These are phyloP conservation scores for Cydia fagiglandana DNA, from an alignment of 1,140 invertebrate species.

Conservation along the genomic window DNA sequence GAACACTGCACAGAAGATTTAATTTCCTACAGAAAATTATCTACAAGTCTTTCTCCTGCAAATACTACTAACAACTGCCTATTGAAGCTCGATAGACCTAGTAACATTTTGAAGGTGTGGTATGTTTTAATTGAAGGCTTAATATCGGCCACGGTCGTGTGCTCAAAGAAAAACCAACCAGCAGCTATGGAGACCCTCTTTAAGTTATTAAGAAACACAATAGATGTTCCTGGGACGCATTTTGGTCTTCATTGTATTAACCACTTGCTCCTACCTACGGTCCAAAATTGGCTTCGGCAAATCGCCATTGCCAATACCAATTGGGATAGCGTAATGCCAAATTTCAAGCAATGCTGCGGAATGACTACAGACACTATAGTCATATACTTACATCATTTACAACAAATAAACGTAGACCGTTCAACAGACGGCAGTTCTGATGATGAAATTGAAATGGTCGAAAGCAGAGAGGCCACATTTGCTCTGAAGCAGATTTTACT, in stretches of 20 bases:
- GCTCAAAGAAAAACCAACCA: constrained; percentile 91
- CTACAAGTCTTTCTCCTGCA: constrained; percentile 80
- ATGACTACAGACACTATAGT: constrained; percentile 95
- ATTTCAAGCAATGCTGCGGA: constrained; percentile 96
- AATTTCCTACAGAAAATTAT: constrained; percentile 82
- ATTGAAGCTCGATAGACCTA: constrained; percentile 87
- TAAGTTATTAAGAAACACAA: constrained; percentile 87
- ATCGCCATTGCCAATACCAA: constrained; percentile 83
- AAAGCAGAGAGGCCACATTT: constrained; percentile 84
- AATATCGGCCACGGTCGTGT: constrained; percentile 89
- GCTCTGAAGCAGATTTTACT: constrained; percentile 92
- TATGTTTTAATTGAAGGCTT: constrained; percentile 94
- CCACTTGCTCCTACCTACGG: constrained; percentile 91
- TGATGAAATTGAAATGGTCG: constrained; percentile 69
- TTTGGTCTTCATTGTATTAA: constrained; percentile 95
- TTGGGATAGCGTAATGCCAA: constrained; percentile 88
- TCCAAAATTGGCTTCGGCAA: constrained; percentile 93
- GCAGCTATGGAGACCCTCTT: constrained; percentile 93
- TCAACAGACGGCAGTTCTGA: constrained; percentile 56
- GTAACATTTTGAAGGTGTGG: constrained; percentile 94
- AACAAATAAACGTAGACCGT: constrained; percentile 68
- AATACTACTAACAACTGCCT: constrained; percentile 81
- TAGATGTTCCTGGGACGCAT: constrained; percentile 88
- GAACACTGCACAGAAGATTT: constrained; percentile 75
- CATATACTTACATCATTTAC: constrained; percentile 83